A percentile compares a stretch with the other conserved stretches of the same genome.
Evolutionary conservation across 2,113 vertebrate species (phyloP).

Genomic region (Lampris incognitus): DNA sequence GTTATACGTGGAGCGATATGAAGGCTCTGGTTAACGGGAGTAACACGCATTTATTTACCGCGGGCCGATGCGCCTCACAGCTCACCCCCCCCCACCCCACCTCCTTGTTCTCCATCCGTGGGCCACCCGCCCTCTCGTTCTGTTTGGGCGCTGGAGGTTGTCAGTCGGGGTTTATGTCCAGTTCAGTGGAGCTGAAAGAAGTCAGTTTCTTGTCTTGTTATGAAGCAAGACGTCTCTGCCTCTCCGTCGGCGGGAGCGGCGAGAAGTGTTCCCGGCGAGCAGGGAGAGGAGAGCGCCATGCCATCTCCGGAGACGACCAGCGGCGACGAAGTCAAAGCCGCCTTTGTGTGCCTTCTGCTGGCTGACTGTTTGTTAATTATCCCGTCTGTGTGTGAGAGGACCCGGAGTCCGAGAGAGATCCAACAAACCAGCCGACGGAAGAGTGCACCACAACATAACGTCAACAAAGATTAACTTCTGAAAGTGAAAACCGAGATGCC

Average conservation of each 20-base stretch:
- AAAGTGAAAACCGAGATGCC: constrained; percentile 44
- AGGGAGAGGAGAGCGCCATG: constrained; percentile 64
- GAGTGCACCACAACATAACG: constrained; percentile 73
- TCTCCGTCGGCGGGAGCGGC: constrained; percentile 71
- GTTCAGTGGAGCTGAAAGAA: constrained; percentile 89
- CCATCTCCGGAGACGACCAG: constrained; percentile 75
- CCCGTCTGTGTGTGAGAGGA: constrained; percentile 71
- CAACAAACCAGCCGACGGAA: constrained; percentile 62
- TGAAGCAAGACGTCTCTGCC: constrained; percentile 84
- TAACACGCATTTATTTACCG: constrained; percentile 77
- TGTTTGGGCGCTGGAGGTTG: constrained; percentile 82
- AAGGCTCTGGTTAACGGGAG: constrained; percentile 51
- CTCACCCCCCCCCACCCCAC: constrained; percentile 64
- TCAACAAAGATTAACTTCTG: constrained; percentile 80
- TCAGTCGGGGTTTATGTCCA: constrained; percentile 83
- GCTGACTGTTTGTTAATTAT: constrained; percentile 85
- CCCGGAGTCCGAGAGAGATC: constrained; percentile 69
- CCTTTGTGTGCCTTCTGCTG: constrained; percentile 81
- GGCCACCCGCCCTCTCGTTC: constrained; percentile 75
- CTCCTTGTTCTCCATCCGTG: constrained; percentile 53
- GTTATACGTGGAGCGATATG: too few relatives aligned
- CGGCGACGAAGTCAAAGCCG: constrained; percentile 86
- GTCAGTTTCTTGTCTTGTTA: constrained; percentile 87
- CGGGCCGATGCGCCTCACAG: constrained; percentile 23
- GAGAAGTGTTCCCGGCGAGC: constrained; percentile 73